Evolutionary conservation across 2,797 vertebrate species (phyloP), one percentile per base, ranked within the genome.

Genomic region (Octomys mimax): DNA sequence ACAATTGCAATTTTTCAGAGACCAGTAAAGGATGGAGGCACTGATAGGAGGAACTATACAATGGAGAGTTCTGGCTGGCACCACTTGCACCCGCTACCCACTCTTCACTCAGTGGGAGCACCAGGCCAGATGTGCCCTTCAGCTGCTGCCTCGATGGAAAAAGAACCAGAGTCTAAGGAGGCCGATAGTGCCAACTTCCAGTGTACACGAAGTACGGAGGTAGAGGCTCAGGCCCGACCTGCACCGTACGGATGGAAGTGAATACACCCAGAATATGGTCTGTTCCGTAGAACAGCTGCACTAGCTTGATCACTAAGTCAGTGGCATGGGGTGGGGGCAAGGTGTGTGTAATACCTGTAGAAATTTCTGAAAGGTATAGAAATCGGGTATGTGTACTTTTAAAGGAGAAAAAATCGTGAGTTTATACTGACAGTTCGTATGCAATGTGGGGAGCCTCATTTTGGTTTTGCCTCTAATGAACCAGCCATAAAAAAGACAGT

Each of bases 381-480:
- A 39, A 46, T 28, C 28, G 24, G 2, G 46, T 75, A 46, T 28
- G 46, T 42, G 12, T 46, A 73, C 36, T 42, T 42, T 39, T 21
- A 8, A 24, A 73, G 42, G 24, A 21, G 21, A 42, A 71, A 75
- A 49, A 46, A 46, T 46, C 39, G 26, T 75, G 5, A 46, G 42
- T 75, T 46, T 75, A 28, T 75, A 46, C 24, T 28, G 26, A 31
- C 42, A 36, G 21, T n/a, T 79, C 79, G 84, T 78, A 85, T 68
- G 36, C 61, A 75, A 33, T 54, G 18, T 61, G 3, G 57, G 14
- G n/a, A 64, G 14, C 11, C 36, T 92, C 36, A 7, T n/a, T 73
- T 86, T 31, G 54, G 87, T 93, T 28, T 46, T 93, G 62, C 87
- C 70, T 89, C 70, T 46, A 93, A 85, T 7, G 39, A 91, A 77